These are phyloP conservation scores for Perca schrenkii DNA, from an alignment of 2,113 vertebrate genomes.

Conservation along the genomic window DNA sequence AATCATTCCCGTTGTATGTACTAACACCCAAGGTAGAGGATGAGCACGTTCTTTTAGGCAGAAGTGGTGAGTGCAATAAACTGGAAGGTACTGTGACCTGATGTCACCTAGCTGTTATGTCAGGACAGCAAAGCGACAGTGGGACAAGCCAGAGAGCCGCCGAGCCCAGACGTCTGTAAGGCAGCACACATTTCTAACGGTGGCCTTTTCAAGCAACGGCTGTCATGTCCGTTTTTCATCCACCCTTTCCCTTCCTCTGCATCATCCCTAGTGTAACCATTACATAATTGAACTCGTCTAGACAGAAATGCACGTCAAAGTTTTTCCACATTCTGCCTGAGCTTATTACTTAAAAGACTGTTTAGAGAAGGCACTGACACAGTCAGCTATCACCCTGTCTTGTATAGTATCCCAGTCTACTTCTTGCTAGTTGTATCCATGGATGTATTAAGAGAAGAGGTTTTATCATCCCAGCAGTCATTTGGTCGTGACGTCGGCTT, in stretches of 20 bases:
- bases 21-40: constrained; percentile 1
- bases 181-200: constrained; percentile 25
- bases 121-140: constrained; percentile 25
- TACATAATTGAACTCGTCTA: constrained; percentile 28
- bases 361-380: background rate
- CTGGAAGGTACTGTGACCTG: constrained; percentile 18
- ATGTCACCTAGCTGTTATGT: constrained; percentile 34
- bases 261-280: constrained; percentile 24
- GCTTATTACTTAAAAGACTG: background rate
- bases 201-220: constrained; percentile 2
- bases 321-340: constrained; percentile 30
- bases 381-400: background rate
- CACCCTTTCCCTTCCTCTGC: constrained; percentile 4
- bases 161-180: constrained; percentile 4
- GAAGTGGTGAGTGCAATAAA: background rate
- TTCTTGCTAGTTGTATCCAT: background rate
- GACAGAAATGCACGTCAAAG: constrained; percentile 22
- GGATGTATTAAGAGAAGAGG: too few relatives aligned
- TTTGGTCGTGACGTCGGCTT: too few relatives aligned
- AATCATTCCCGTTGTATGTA: constrained; percentile 15
- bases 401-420: background rate
- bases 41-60: constrained; percentile 1
- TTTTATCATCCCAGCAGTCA: background rate
- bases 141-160: background rate
- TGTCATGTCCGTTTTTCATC: constrained; percentile 47